A percentile compares a stretch with the other conserved stretches of the same genome.
Evolutionary conservation across 2,888 invertebrate genomes (phyloP).

Genomic region (Mystacides longicornis): DNA sequence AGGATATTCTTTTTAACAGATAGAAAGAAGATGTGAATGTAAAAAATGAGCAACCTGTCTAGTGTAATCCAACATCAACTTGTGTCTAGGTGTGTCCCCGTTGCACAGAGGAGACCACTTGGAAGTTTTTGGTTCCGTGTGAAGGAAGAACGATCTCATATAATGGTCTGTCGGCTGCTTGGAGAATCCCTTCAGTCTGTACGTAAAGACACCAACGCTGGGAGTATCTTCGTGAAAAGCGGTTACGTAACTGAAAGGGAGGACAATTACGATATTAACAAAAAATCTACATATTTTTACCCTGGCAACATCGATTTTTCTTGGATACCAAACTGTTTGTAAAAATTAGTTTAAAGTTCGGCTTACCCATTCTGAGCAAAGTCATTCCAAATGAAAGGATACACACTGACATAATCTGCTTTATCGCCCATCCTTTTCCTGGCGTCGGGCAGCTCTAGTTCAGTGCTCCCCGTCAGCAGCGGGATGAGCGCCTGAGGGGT

Average conservation of each 20-base stretch:
- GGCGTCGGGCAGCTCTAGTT: constrained; percentile 82
- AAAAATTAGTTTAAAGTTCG: too few relatives aligned
- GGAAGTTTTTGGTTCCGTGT: constrained; percentile 50
- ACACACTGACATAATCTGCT: constrained; percentile 62
- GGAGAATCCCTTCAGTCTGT: constrained; percentile 79
- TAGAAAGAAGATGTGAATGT: too few relatives aligned
- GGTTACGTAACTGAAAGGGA: constrained; percentile 51
- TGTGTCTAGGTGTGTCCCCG: constrained; percentile 64
- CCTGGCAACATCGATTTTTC: too few relatives aligned
- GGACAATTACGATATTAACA: too few relatives aligned
- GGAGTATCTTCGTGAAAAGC: constrained; percentile 85
- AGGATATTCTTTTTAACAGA: too few relatives aligned
- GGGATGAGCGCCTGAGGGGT: constrained; percentile 84
- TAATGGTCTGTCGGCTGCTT: constrained; percentile 85
- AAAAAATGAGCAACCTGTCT: constrained; percentile 46
- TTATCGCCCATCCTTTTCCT: constrained; percentile 56
- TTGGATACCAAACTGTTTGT: too few relatives aligned
- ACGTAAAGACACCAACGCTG: constrained; percentile 79
- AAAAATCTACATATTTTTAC: too few relatives aligned
- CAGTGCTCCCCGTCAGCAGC: constrained; percentile 75
- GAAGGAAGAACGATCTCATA: constrained; percentile 71
- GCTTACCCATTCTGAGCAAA: constrained; percentile 57
- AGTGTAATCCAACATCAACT: constrained; percentile 57
- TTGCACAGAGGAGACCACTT: constrained; percentile 57
- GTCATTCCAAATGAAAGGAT: constrained; percentile 83